Evolutionary conservation across 2,888 invertebrate species (phyloP).

Genomic region (Ophion slaviceki): DNA sequence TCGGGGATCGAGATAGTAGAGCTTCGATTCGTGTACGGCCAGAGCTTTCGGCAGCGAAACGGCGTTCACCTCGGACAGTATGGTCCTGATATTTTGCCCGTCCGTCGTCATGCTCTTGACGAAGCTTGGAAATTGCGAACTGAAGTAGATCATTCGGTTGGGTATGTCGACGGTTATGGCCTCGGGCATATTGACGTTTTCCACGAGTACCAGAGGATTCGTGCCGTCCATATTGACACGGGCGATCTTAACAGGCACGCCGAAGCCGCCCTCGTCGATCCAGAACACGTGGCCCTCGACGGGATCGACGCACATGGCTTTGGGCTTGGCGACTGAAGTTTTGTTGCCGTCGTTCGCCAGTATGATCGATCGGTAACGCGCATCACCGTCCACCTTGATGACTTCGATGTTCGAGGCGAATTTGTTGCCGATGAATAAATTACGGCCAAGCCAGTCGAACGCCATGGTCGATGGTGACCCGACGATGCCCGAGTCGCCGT

Average conservation of each 20-base stretch:
- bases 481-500: conserved; percentile 91
- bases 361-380: conserved; percentile 92
- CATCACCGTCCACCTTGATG: conserved; percentile 93
- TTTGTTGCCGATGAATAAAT: conserved; percentile 96
- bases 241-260: conserved; percentile 94
- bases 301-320: conserved; percentile 95
- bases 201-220: conserved; percentile 89
- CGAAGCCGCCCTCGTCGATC: conserved; percentile 97
- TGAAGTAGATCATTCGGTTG: conserved; percentile 94
- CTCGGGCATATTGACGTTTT: conserved; percentile 90
- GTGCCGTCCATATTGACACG: conserved; percentile 97
- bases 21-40: conserved; percentile 91
- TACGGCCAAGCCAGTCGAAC: conserved; percentile 98
- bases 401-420: conserved; percentile 96
- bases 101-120: conserved; percentile 90
- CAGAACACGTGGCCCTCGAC: conserved; percentile 96
- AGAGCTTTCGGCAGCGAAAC: conserved; percentile 92
- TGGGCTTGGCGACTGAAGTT: conserved; percentile 94
- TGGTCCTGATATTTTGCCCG: conserved; percentile 88
- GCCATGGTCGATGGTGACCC: conserved; percentile 96
- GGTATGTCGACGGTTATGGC: conserved; percentile 94
- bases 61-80: conserved; percentile 89
- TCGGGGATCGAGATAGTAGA: conserved; percentile 94
- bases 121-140: conserved; percentile 90
- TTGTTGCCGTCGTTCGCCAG: conserved; percentile 95